These are phyloP conservation scores for Rhaphigaster nebulosa DNA, from an alignment of 2,888 invertebrate genomes.

Conservation along the genomic window DNA sequence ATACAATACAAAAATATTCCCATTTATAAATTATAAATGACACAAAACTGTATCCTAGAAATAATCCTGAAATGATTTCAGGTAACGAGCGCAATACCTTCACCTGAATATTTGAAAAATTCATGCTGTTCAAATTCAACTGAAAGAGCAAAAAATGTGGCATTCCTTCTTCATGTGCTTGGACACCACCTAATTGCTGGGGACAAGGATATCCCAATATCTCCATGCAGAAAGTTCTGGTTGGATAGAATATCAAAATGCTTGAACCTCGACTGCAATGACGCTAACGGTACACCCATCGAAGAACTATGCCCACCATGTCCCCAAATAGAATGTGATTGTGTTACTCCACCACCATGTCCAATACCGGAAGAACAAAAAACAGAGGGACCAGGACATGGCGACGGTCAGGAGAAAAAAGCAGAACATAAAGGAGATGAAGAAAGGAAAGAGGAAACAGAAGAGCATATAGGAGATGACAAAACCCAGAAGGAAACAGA, in stretches of 20 bases:
- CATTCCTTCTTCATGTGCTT: slow-evolving; percentile 22
- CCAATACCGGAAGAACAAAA: background rate
- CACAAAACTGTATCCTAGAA: too few relatives aligned
- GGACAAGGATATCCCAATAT: background rate
- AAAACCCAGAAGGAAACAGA: background rate
- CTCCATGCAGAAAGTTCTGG: slow-evolving; percentile 24
- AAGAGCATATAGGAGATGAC: background rate
- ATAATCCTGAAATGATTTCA: too few relatives aligned
- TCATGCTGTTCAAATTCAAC: background rate
- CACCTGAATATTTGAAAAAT: background rate
- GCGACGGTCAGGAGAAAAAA: background rate
- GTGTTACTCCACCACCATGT: background rate
- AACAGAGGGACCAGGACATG: background rate
- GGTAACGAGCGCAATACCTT: background rate
- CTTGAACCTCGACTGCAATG: background rate
- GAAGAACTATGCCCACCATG: background rate
- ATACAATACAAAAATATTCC: too few relatives aligned
- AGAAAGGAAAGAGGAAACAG: background rate
- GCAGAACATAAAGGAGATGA: background rate
- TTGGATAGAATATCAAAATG: slow-evolving; percentile 19
- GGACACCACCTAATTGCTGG: slow-evolving; percentile 4
- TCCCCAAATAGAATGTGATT: background rate
- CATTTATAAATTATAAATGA: too few relatives aligned
- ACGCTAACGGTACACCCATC: background rate
- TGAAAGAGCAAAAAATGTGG: slow-evolving; percentile 21